These are phyloP conservation scores for Sturmia bella DNA, from an alignment of 2,888 invertebrate genomes.

Conservation along the genomic window DNA sequence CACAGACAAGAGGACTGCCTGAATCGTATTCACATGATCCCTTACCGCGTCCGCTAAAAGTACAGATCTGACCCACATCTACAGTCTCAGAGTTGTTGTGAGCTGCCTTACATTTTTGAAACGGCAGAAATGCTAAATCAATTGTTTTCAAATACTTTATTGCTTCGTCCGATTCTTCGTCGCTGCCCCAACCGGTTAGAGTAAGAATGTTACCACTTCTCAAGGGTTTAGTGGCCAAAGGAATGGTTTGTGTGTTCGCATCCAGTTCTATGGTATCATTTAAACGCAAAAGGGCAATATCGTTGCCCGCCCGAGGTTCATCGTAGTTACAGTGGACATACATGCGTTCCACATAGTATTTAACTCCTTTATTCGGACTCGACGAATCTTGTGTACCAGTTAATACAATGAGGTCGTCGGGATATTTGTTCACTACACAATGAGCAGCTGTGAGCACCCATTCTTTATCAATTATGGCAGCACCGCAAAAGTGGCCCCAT, in stretches of 20 bases:
- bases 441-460: conserved; percentile 78
- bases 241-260: conserved; percentile 83
- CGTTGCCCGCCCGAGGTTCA: conserved; percentile 82
- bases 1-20: conserved; percentile 76
- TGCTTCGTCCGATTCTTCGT: conserved; percentile 79
- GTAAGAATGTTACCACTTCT: conserved; percentile 82
- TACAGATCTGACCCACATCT: conserved; percentile 84
- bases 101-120: conserved; percentile 80
- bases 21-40: conserved; percentile 81
- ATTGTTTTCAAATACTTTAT: conserved; percentile 84
- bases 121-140: conserved; percentile 82
- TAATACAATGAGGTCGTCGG: conserved; percentile 72
- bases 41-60: conserved; percentile 82
- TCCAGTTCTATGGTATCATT: conserved; percentile 83
- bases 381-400: conserved; percentile 76
- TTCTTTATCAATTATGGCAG: conserved; percentile 73
- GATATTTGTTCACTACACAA: conserved; percentile 73
- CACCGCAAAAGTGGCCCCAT: conserved; percentile 77
- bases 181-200: conserved; percentile 86
- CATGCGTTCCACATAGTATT: conserved; percentile 70
- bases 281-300: conserved; percentile 86
- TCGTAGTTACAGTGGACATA: conserved; percentile 77
- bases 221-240: conserved; percentile 83
- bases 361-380: not conserved
- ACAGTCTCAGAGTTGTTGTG: conserved; percentile 80